Evolutionary conservation across 2,797 vertebrate species (phyloP).

Genomic region (Galaxias olidus): DNA sequence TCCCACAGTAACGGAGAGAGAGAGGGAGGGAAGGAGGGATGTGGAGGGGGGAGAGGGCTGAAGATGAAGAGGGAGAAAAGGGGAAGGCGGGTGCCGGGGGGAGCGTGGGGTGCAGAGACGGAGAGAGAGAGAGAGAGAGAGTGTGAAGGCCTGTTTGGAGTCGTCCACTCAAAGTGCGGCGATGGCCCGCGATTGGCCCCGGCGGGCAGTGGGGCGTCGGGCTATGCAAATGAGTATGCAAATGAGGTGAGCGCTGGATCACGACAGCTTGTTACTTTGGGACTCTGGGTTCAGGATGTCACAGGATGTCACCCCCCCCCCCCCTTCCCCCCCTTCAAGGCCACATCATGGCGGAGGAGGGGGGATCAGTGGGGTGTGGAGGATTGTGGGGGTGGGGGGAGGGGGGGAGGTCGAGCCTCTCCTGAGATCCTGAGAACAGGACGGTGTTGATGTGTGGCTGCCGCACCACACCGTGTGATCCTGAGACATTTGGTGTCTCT

Average conservation of each 20-base stretch:
- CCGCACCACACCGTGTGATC: too few species aligned
- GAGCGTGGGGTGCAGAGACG: background rate
- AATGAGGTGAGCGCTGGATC: constrained; percentile 64
- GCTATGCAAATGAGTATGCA: constrained; percentile 72
- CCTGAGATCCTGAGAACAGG: too few species aligned
- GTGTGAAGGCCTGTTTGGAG: constrained; percentile 61
- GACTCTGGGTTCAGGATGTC: constrained; percentile 66
- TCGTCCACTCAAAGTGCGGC: constrained; percentile 74
- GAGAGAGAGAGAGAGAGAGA: background rate
- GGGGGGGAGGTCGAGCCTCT: background rate
- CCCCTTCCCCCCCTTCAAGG: constrained; percentile 40
- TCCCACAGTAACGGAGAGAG: constrained; percentile 66
- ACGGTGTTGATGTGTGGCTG: too few species aligned
- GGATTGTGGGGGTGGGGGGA: too few species aligned
- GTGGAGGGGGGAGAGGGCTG: constrained; percentile 38
- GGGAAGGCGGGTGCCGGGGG: constrained; percentile 39
- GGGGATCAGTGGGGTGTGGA: constrained; percentile 34
- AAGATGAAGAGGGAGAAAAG: constrained; percentile 21
- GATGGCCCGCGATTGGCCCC: constrained; percentile 62
- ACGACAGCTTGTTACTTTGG: constrained; percentile 72
- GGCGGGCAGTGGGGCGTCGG: constrained; percentile 58
- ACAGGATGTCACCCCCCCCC: constrained; percentile 56
- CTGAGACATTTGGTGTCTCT: too few species aligned
- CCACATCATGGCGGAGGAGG: constrained; percentile 62
- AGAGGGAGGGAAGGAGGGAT: constrained; percentile 31